These are phyloP conservation scores for Drosophila phalerata DNA, from an alignment of 2,888 invertebrate species.

Conservation along the genomic window DNA sequence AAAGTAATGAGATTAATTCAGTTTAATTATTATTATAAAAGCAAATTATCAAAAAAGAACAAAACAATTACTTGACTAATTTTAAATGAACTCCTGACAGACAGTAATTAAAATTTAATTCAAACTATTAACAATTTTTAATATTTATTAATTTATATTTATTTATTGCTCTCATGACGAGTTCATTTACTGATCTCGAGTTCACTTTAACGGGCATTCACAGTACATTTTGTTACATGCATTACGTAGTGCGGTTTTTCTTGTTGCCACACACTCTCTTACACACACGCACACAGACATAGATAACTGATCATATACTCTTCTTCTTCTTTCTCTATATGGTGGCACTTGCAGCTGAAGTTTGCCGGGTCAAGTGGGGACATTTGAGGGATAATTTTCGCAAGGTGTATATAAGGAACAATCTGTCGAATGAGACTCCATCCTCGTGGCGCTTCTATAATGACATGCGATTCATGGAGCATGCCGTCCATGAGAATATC, in stretches of 20 bases:
- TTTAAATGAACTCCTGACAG: too few relatives aligned
- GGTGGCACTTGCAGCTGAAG: constrained; percentile 61
- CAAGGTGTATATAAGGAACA: constrained; percentile 80
- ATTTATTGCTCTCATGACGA: constrained; percentile 3
- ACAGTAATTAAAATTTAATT: too few relatives aligned
- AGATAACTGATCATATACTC: constrained; percentile 10
- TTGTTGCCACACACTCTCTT: constrained; percentile 8
- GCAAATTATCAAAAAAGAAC: too few relatives aligned
- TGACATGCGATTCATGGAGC: constrained; percentile 81
- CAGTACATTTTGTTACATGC: constrained; percentile 17
- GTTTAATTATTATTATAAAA: too few relatives aligned
- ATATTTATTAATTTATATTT: not conserved
- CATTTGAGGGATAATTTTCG: constrained; percentile 81
- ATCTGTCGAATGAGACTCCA: constrained; percentile 77
- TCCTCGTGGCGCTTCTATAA: constrained; percentile 82
- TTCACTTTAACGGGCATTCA: constrained; percentile 8
- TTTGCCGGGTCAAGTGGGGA: constrained; percentile 82
- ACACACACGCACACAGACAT: not conserved
- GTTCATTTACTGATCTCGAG: not conserved
- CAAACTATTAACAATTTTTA: too few relatives aligned
- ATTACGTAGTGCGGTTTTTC: constrained; percentile 48
- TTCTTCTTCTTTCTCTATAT: constrained; percentile 9
- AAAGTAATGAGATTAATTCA: too few relatives aligned
- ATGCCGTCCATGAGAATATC: constrained; percentile 79
- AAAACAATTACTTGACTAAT: too few relatives aligned